These are phyloP conservation scores for Diachrysia chrysitis DNA, from an alignment of 2,888 invertebrate species.

Conservation along the genomic window DNA sequence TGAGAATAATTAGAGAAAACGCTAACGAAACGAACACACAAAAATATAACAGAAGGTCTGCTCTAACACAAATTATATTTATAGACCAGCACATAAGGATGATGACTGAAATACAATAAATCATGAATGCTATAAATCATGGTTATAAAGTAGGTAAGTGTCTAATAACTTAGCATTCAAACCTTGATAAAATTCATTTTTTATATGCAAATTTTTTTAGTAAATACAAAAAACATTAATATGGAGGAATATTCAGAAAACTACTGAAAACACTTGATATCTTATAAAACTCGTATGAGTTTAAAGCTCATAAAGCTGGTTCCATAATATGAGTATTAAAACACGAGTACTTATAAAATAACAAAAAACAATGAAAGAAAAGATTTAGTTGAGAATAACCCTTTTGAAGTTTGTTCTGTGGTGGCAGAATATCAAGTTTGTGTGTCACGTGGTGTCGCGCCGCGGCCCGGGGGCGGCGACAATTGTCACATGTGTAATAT, in stretches of 20 bases:
- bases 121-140: too few relatives aligned
- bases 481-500: slow-evolving; percentile 34
- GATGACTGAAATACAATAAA: too few relatives aligned
- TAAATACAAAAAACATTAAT: too few relatives aligned
- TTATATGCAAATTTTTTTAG: too few relatives aligned
- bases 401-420: neutral
- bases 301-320: too few relatives aligned
- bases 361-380: neutral
- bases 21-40: neutral
- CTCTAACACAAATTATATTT: neutral
- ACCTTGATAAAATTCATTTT: too few relatives aligned
- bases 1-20: slow-evolving; percentile 21
- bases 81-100: neutral
- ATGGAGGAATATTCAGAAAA: too few relatives aligned
- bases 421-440: neutral
- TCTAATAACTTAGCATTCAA: too few relatives aligned
- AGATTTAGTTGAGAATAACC: neutral
- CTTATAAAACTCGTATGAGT: too few relatives aligned
- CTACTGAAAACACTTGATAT: too few relatives aligned
- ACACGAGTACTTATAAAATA: neutral
- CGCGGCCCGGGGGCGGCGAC: slow-evolving; percentile 11
- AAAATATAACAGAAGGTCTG: neutral
- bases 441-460: slow-evolving; percentile 8
- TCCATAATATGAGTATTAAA: too few relatives aligned
- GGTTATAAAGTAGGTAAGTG: too few relatives aligned